Evolutionary conservation across 2,888 invertebrate species (phyloP).

Genomic region (Eugnorisma glareosa): DNA sequence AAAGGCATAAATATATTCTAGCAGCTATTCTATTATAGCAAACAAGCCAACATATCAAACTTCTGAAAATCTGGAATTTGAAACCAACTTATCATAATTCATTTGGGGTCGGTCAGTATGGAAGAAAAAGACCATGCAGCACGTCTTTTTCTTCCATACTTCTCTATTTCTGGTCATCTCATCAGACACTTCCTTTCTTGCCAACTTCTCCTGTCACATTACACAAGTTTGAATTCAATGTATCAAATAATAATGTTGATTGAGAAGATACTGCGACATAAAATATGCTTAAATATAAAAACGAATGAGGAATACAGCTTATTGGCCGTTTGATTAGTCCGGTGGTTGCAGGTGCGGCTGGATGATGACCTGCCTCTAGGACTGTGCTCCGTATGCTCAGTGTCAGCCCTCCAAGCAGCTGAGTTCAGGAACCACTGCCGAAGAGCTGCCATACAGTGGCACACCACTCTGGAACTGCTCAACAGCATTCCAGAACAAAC

Average conservation of each 20-base stretch:
- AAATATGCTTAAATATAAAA: neutral
- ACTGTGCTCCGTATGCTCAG: constrained; percentile 80
- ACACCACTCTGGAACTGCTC: constrained; percentile 73
- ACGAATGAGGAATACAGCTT: constrained; percentile 63
- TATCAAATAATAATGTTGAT: neutral
- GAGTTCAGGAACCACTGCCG: constrained; percentile 79
- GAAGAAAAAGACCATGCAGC: too few relatives aligned
- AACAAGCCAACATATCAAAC: neutral
- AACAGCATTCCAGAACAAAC: constrained; percentile 68
- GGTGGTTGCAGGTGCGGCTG: constrained; percentile 85
- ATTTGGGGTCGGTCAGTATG: too few relatives aligned
- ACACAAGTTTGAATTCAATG: neutral
- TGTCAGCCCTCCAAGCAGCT: constrained; percentile 77
- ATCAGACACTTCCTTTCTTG: neutral
- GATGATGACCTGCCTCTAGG: constrained; percentile 81
- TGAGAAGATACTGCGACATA: neutral
- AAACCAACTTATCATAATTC: neutral
- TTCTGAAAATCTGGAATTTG: too few relatives aligned
- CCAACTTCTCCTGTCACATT: neutral
- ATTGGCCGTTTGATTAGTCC: constrained; percentile 82
- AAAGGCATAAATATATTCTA: neutral
- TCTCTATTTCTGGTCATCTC: neutral
- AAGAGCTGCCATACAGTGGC: constrained; percentile 77
- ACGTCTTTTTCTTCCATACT: neutral
- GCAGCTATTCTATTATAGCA: too few relatives aligned